Base-by-base conservation (phyloP, 1,140 invertebrate genomes). In the Diorhabda sublineata region DNA sequence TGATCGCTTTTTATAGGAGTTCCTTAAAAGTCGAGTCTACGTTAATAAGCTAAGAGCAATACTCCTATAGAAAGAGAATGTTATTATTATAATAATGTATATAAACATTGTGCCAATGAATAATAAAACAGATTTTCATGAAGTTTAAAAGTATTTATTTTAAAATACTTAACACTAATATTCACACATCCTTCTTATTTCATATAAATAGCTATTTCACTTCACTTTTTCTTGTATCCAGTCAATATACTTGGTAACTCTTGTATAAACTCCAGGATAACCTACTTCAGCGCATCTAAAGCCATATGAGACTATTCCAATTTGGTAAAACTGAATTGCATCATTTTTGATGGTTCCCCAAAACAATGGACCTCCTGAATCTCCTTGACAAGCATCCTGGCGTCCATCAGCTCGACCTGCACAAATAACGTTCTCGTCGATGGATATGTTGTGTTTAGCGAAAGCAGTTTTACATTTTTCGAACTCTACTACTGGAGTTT, bases 321-420 rank as follows among this genome's bases (percentile, higher is more conserved):
- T 86, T 59, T 86, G 79, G 69, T 89, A 87, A 44, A 67, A 72
- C 9, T 9, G 58, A 4, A 73, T 44, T 45, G 69, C 60, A 44
- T 63, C 72, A 61, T 2, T 68, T n/a, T 76, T 75, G n/a, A 77
- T 78, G n/a, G 81, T 78, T 41, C 81, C 83, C 26, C 81, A 78
- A 90, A 95, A 92, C 4, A 95, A 76, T 0, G 93, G 92, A 41
- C 93, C 93, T 6, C 93, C 93, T 47, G 92, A 94, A 80, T 95
- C 93, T 26, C 93, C 93, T 80, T 92, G 90, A 76, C 93, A 95
- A 5, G 92, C 88, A 79, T 95, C 93, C 77, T 91, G 90, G 26
- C 90, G 89, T 0, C 92, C 92, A 3, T 78, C 68, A 42, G 84
- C 77, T 67, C 84, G 87, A 9, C 92, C 93, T 3, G 93, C 94